Percentiles rank a stretch among this genome's conserved stretches.
phyloP scores from a whole-genome alignment of 2,113 vertebrate species.

The Salvelinus namaycush region DNA sequence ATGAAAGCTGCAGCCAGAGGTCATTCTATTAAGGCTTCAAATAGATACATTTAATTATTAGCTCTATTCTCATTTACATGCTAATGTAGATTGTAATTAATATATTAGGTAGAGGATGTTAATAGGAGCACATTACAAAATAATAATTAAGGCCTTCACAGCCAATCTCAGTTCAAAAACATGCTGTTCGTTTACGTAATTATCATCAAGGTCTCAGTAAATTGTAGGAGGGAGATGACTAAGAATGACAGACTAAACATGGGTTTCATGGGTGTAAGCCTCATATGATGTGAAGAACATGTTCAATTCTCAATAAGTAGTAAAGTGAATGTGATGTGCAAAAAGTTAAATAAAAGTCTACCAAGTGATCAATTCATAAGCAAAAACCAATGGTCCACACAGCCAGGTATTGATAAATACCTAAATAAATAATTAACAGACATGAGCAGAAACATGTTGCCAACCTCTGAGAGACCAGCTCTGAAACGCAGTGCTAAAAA shows the following conservation, averaged over 20 bases:
- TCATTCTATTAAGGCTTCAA: constrained; percentile 81
- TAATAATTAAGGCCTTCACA: constrained; percentile 73
- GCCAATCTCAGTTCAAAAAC: background rate
- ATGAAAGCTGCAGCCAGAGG: constrained; percentile 71
- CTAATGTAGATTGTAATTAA: constrained; percentile 87
- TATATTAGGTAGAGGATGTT: constrained; percentile 81
- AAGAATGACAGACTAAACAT: background rate
- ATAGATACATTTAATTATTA: constrained; percentile 84
- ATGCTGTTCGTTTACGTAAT: background rate
- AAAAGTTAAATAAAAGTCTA: too few relatives aligned
- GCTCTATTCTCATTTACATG: constrained; percentile 84
- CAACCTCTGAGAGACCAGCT: too few relatives aligned
- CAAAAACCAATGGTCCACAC: too few relatives aligned
- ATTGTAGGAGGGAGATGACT: background rate
- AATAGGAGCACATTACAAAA: constrained; percentile 82
- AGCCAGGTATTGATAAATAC: too few relatives aligned
- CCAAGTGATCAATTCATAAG: too few relatives aligned
- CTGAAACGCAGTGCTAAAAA: too few relatives aligned
- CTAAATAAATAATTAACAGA: too few relatives aligned
- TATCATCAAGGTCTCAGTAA: background rate
- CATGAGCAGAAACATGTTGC: too few relatives aligned
- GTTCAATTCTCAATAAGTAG: background rate
- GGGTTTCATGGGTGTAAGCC: background rate
- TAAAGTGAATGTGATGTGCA: background rate
- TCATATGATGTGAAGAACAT: background rate